phyloP scores from a whole-genome alignment of 2,797 vertebrate species.

The Cygnus olor region DNA sequence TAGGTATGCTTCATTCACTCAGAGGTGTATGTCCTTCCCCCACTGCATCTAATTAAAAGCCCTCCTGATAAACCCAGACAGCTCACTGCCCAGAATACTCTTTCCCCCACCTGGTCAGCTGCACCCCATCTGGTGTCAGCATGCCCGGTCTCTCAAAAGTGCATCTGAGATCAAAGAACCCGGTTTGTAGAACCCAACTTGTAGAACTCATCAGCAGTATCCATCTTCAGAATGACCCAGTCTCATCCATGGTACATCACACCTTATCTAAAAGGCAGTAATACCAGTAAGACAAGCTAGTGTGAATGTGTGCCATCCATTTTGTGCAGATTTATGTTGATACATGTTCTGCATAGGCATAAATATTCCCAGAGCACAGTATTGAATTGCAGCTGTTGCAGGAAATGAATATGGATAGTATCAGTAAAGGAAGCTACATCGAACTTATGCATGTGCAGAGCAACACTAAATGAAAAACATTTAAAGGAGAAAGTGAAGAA shows the following conservation, averaged over 20 bases:
- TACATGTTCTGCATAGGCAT: neutral
- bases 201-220: neutral
- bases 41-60: no score
- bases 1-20: no score
- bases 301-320: neutral
- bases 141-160: no score
- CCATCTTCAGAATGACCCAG: neutral
- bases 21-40: no score
- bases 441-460: neutral
- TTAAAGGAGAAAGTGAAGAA: neutral
- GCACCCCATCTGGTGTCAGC: no score
- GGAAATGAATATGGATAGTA: neutral
- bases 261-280: neutral
- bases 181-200: no score
- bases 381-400: neutral
- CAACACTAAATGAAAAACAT: neutral
- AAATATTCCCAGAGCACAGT: neutral
- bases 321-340: neutral
- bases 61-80: no score
- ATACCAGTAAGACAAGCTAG: neutral
- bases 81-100: no score
- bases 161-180: no score
- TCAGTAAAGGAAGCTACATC: neutral
- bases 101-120: no score
- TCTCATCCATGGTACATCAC: neutral